A percentile compares a stretch with the other conserved stretches of the same genome.
These are phyloP conservation scores for Nothocercus nigrocapillus DNA, from an alignment of 2,113 vertebrate genomes.

Conservation along the genomic window DNA sequence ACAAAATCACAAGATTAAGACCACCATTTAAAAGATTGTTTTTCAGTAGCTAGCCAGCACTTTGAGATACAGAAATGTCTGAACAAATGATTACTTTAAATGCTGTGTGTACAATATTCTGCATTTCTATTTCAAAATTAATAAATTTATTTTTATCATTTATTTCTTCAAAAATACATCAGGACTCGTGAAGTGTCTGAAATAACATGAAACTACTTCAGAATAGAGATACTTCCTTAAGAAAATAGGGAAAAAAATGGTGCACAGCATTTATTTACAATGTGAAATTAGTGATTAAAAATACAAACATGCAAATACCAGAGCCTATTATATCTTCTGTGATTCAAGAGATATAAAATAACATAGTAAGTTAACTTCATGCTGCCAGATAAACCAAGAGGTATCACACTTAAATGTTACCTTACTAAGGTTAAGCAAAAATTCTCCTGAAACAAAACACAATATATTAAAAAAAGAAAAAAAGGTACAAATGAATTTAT, in stretches of 20 bases:
- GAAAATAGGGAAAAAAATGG: neutral
- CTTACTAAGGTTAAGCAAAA: neutral
- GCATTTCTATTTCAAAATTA: neutral
- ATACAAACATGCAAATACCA: neutral
- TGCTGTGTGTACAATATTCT: neutral
- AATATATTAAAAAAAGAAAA: neutral
- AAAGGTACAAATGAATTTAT: neutral
- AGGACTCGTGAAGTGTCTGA: neutral
- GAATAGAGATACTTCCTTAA: neutral
- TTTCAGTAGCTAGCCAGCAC: neutral
- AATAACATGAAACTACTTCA: neutral
- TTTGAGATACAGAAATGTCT: neutral
- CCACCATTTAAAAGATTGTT: neutral
- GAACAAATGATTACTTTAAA: neutral
- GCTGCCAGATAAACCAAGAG: neutral
- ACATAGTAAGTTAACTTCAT: neutral
- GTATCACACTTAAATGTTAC: neutral
- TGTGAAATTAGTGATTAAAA: neutral
- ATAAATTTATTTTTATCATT: neutral
- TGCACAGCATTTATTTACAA: neutral
- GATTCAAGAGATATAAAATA: neutral
- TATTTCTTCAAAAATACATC: neutral
- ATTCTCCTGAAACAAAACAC: neutral
- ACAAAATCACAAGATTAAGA: neutral
- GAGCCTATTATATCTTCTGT: neutral